A percentile compares a stretch with the other conserved stretches of the same genome.
Conservation (phyloP, 2,888 invertebrate species). For the Himalopsyche japonica region DNA sequence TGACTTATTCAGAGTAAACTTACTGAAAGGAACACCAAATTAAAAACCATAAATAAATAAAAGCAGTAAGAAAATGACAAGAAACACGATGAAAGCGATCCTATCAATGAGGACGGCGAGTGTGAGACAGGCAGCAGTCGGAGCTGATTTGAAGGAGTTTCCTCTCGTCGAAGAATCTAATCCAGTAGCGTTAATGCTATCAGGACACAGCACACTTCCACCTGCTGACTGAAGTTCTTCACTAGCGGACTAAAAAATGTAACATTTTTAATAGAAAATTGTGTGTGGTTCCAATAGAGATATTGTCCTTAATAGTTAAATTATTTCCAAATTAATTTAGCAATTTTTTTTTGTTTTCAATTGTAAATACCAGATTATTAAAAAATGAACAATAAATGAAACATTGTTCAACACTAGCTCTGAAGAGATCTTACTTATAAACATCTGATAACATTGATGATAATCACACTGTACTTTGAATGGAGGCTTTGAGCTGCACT, state of each 20-base stretch:
- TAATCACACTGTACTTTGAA: background rate
- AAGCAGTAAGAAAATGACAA: slow-evolving; percentile 26
- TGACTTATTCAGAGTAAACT: background rate
- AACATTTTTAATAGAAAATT: no score
- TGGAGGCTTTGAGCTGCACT: no score
- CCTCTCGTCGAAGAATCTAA: slow-evolving; percentile 38
- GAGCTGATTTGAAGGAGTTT: slow-evolving; percentile 38
- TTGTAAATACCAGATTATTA: no score
- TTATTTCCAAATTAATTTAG: no score
- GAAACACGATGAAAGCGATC: slow-evolving; percentile 14
- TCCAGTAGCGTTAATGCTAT: slow-evolving; percentile 35
- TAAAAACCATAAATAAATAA: slow-evolving; percentile 29
- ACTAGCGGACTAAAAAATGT: slow-evolving; percentile 20
- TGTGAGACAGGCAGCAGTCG: slow-evolving; percentile 31
- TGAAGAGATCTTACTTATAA: no score
- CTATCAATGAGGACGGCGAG: slow-evolving; percentile 34
- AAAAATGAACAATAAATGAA: no score
- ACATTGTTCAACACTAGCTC: no score
- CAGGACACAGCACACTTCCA: slow-evolving; percentile 1
- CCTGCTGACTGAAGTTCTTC: slow-evolving; percentile 35
- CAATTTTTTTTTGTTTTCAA: no score
- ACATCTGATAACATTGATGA: background rate
- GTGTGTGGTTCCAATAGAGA: no score
- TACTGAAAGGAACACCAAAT: no score
- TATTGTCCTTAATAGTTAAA: no score